A percentile compares a stretch with the other conserved stretches of the same genome.
Conservation (phyloP, 2,113 vertebrate genomes). For the Myotis lucifugus region DNA sequence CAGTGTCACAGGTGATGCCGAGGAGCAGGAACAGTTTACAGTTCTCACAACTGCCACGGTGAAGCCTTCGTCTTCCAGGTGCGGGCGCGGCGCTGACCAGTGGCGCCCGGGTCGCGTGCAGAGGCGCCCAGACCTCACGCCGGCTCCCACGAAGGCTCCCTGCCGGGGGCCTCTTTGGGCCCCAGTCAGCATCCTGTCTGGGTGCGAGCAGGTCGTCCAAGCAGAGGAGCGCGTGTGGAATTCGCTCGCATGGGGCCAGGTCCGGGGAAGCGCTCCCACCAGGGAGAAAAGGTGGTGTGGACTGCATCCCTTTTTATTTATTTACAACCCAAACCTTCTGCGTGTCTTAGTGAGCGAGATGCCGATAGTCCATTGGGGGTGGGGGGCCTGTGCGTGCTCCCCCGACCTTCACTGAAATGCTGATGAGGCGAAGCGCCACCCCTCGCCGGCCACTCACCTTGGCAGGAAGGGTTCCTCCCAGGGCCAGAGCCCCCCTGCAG, state of each 20-base stretch:
- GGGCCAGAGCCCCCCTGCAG: background rate
- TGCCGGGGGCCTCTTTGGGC: background rate
- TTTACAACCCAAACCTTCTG: no score
- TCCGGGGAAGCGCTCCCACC: rapidly evolving
- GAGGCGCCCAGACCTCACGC: background rate
- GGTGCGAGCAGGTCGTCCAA: rapidly evolving
- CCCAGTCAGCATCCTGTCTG: rapidly evolving
- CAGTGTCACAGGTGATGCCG: slow-evolving; percentile 63
- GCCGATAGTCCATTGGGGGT: background rate
- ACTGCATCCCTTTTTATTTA: rapidly evolving
- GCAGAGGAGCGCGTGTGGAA: no score
- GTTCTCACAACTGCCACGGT: slow-evolving; percentile 28
- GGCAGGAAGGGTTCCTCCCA: background rate
- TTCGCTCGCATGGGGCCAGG: rapidly evolving
- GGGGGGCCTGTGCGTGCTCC: rapidly evolving
- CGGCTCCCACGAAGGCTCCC: rapidly evolving
- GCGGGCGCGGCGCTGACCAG: rapidly evolving
- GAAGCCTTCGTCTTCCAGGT: background rate
- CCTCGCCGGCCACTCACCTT: rapidly evolving
- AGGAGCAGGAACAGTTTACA: slow-evolving; percentile 63
- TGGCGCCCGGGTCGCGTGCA: background rate
- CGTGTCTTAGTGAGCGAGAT: rapidly evolving
- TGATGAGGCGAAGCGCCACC: rapidly evolving
- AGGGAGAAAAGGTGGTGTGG: rapidly evolving
- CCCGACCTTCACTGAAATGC: rapidly evolving